These are phyloP conservation scores for Diabrotica virgifera DNA, from an alignment of 1,140 invertebrate species.

Conservation along the genomic window DNA sequence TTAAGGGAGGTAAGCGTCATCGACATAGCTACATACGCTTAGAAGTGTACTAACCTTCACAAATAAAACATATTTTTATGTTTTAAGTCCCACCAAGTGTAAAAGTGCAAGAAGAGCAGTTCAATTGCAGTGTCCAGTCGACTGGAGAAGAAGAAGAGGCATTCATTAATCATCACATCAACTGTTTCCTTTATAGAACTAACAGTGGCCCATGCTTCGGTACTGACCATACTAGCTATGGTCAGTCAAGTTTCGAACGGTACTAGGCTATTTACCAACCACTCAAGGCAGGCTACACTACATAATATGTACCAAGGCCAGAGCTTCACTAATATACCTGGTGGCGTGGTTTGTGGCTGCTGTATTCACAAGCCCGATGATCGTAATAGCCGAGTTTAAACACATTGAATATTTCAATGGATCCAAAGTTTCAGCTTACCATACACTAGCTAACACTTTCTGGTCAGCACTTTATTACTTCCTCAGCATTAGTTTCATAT, in stretches of 20 bases:
- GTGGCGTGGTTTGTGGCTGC: conserved; percentile 82
- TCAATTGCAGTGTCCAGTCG: too few relatives aligned
- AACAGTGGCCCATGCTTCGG: conserved; percentile 88
- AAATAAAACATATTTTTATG: too few relatives aligned
- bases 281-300: conserved; percentile 84
- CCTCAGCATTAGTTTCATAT: conserved; percentile 65
- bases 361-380: conserved; percentile 74
- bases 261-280: conserved; percentile 95
- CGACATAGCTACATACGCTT: too few relatives aligned
- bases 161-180: too few relatives aligned
- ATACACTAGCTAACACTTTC: conserved; percentile 62
- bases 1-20: too few relatives aligned
- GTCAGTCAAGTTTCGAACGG: conserved; percentile 87
- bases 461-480: conserved; percentile 75
- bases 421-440: conserved; percentile 58
- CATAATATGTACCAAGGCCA: conserved; percentile 86
- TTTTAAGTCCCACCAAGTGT: too few relatives aligned
- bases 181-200: conserved; percentile 90
- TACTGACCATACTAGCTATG: conserved; percentile 91
- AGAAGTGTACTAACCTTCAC: too few relatives aligned
- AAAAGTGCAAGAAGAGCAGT: too few relatives aligned
- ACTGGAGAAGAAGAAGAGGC: too few relatives aligned
- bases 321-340: conserved; percentile 78
- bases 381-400: conserved; percentile 62
- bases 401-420: conserved; percentile 55